These are phyloP conservation scores for Diuraphis noxia DNA, from an alignment of 1,140 invertebrate species.

Conservation along the genomic window DNA sequence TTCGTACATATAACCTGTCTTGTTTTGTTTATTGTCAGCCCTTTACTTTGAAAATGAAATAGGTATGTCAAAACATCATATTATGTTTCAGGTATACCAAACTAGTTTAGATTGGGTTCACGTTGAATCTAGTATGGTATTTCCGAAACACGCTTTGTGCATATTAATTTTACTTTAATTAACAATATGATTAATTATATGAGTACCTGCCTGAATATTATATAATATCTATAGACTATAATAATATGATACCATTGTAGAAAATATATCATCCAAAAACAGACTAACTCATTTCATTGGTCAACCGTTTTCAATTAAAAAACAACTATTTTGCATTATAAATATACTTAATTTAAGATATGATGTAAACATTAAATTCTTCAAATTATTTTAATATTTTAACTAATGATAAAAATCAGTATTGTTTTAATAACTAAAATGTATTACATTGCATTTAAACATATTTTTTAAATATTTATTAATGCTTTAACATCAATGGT, in stretches of 20 bases:
- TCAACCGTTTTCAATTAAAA: background rate
- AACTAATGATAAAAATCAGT: background rate
- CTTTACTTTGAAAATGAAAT: background rate
- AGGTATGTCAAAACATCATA: background rate
- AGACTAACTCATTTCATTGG: background rate
- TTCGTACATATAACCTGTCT: background rate
- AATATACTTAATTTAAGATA: background rate
- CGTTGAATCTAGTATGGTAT: background rate
- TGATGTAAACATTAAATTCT: background rate
- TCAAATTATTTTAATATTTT: background rate
- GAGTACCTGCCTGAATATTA: background rate
- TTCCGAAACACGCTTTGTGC: background rate
- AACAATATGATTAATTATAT: constrained; percentile 17
- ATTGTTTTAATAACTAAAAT: background rate
- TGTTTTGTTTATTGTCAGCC: background rate
- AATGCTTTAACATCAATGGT: too few species aligned
- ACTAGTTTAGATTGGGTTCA: constrained; percentile 9
- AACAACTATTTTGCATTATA: background rate
- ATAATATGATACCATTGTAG: background rate
- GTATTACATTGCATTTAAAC: too few species aligned
- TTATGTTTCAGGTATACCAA: constrained; percentile 5
- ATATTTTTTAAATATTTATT: too few species aligned
- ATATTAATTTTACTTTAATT: constrained; percentile 18
- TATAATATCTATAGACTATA: background rate
- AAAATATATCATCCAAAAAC: background rate